Base-by-base conservation (phyloP, 1,140 invertebrate species). In the Ooceraea biroi region DNA sequence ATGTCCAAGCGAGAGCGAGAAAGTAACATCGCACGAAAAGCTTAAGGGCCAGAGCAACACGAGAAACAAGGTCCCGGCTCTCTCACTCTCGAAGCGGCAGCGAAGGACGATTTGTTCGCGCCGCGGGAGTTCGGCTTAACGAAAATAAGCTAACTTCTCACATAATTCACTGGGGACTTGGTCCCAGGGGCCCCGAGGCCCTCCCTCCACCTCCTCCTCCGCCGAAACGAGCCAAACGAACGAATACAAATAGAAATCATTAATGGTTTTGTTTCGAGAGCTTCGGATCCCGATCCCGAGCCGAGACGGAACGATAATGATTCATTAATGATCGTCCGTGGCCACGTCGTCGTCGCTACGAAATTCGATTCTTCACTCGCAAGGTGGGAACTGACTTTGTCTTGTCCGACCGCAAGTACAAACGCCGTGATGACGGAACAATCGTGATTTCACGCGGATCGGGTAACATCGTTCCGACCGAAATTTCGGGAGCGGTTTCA, bases 241-340 rank as follows among this genome's bases (percentile, higher is more conserved):
- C 85, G 90, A 92, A 93, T 92, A 93, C 92, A 94, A 93, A 94
- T 93, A 93, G 91, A 94, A 94, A 94, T 94, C 93, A 92, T 94
- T 94, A 94, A 94, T 93, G 90, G 92, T 92, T 94, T 94, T 94
- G 92, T 93, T 94, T 93, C 92, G 91, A 82, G 83, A 85, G 25
- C 58, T 63, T 41, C 36, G 36, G 69, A 63, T 63, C 48, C 82
- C 76, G 72, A 77, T 85, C 88, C 84, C 74, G 50, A 83, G 55
- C 88, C 44, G 68, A 66, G 61, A 83, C 80, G 52, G 58, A 25
- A 68, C 69, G 87, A 88, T 94, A 94, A 94, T 92, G 92, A 94
- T 92, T 93, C 86, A 83, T 91, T 94, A 94, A 94, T 93, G 93
- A 93, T 93, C 92, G 65, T 90, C 58, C 12, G 36, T 60, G 27